These are phyloP conservation scores for Poecile montanus DNA, from an alignment of 2,797 vertebrate genomes.

Conservation along the genomic window DNA sequence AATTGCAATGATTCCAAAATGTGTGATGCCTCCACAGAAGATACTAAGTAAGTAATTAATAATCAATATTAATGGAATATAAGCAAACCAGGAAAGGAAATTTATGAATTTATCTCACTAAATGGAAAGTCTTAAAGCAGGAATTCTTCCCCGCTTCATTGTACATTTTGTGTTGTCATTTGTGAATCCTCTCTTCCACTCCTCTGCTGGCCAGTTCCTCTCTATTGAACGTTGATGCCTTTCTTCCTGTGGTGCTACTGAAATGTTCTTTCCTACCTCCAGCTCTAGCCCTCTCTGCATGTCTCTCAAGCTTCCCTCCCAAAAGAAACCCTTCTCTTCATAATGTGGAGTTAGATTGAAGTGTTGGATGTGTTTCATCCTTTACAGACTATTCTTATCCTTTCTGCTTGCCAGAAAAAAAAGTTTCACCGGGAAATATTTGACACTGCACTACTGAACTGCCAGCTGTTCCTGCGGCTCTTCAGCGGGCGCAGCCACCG, in stretches of 20 bases:
- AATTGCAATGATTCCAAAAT: background rate
- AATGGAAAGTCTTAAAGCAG: background rate
- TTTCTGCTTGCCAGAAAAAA: background rate
- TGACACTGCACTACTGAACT: background rate
- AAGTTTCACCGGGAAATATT: background rate
- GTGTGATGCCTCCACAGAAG: fast-evolving
- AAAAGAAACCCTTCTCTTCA: background rate
- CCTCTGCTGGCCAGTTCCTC: background rate
- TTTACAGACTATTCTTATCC: background rate
- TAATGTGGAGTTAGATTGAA: background rate
- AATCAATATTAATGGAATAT: background rate
- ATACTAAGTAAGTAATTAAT: background rate
- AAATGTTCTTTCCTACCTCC: background rate
- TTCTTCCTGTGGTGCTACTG: background rate
- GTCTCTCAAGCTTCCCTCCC: background rate
- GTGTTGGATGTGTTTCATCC: background rate
- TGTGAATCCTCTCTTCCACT: background rate
- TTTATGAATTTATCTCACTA: background rate
- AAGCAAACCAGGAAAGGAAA: background rate
- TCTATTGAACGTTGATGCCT: background rate
- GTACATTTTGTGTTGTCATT: background rate
- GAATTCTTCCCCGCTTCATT: fast-evolving
- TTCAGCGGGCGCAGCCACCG: background rate
- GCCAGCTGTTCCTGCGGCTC: background rate
- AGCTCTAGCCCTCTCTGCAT: background rate